Percentiles rank a stretch among this genome's conserved stretches.
phyloP scores from a whole-genome alignment of 2,888 invertebrate genomes.

The Macrophya alboannulata region DNA sequence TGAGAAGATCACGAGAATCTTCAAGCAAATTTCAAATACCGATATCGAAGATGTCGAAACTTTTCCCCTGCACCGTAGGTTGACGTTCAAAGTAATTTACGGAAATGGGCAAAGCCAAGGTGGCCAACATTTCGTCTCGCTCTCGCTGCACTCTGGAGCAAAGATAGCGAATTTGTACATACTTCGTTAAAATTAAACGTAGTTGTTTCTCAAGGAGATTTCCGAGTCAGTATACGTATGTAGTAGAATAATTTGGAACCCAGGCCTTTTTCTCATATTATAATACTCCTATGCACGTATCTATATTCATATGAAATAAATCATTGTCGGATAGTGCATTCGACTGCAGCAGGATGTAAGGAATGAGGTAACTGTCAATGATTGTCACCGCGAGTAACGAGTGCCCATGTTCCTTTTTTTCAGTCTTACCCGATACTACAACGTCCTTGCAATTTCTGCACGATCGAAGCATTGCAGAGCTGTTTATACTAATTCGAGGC shows the following conservation, averaged over 20 bases:
- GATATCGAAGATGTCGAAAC: neutral
- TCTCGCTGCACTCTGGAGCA: neutral
- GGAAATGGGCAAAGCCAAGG: conserved; percentile 29
- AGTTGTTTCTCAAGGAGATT: neutral
- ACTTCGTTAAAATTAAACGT: neutral
- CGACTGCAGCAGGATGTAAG: neutral
- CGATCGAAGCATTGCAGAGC: conserved; percentile 14
- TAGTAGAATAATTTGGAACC: neutral
- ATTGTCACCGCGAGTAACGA: neutral
- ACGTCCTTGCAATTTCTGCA: conserved; percentile 31
- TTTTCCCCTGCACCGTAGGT: neutral
- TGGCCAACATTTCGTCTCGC: conserved; percentile 7
- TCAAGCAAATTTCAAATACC: neutral
- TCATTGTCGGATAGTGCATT: neutral
- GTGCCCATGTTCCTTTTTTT: neutral
- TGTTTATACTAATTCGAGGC: conserved; percentile 39
- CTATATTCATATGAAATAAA: neutral
- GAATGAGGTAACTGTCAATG: neutral
- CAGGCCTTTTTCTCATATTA: neutral
- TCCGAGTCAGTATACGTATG: neutral
- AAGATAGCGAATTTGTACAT: conserved; percentile 7
- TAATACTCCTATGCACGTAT: neutral
- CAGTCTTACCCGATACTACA: neutral
- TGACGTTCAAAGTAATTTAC: conserved; percentile 16
- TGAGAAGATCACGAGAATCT: neutral